Percentiles rank a stretch among this genome's conserved stretches.
These are phyloP conservation scores for Nomia melanderi DNA, from an alignment of 1,140 invertebrate species.

Conservation along the genomic window DNA sequence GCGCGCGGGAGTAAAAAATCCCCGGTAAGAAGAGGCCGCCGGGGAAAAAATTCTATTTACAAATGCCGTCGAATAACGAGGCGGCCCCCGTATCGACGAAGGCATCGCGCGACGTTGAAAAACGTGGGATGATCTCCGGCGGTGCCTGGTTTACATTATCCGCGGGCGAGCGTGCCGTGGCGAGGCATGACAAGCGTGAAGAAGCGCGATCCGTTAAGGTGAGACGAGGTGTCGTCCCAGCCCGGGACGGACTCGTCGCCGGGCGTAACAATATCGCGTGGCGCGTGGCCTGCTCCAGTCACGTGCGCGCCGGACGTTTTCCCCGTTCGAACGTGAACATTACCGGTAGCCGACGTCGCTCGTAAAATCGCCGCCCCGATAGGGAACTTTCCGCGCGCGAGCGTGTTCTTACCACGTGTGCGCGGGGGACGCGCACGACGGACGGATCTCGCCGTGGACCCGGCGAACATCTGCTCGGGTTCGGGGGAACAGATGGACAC, in stretches of 20 bases:
- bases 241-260: not conserved
- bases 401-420: not conserved
- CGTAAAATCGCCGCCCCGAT: not conserved
- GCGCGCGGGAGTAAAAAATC: too few species aligned
- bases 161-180: slow-evolving; percentile 39
- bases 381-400: not conserved
- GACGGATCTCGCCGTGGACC: not conserved
- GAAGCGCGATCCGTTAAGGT: slow-evolving; percentile 64
- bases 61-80: too few species aligned
- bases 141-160: slow-evolving; percentile 57
- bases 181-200: slow-evolving; percentile 62
- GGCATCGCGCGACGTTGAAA: slow-evolving; percentile 28
- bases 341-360: too few species aligned
- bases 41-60: too few species aligned
- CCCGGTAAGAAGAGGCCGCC: too few species aligned
- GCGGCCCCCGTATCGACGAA: slow-evolving; percentile 8
- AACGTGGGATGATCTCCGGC: slow-evolving; percentile 35
- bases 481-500: not conserved
- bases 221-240: slow-evolving; percentile 58
- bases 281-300: slow-evolving; percentile 47
- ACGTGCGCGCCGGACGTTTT: slow-evolving; percentile 20
- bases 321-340: not conserved
- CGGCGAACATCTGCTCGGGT: not conserved
- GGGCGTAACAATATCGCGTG: slow-evolving; percentile 46
- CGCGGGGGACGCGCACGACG: too few species aligned